Base-by-base conservation (phyloP, 2,888 invertebrate species). In the Poecilus cupreus region DNA sequence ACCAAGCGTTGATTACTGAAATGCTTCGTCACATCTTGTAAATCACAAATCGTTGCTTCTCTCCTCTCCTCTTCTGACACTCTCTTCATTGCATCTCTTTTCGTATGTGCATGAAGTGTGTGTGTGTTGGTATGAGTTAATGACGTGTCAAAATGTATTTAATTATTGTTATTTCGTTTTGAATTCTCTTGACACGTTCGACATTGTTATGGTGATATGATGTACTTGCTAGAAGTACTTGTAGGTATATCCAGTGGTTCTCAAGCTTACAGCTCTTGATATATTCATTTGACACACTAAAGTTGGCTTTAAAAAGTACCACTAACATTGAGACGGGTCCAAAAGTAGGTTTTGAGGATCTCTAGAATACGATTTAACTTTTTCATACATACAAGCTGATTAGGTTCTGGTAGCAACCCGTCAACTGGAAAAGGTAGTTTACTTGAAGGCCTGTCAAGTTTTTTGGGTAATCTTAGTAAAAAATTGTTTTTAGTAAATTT, bases 1-100 rank as follows among this genome's bases (percentile, higher is more conserved):
- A 80, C 60, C 68, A 72, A 43, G 54, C 70, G 72, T 80, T 80
- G 51, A 80, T 80, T 72, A 72, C 80, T 54, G 80, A 57, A 80
- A 51, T 37, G 57, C 72, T 72, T 72, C 72, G 70, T 80, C 80
- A 80, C 72, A 72, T 64, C 78, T 78, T 80, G 72, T 72, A 72
- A 57, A 80, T 80, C 80, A 80, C 54, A 10, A 70, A 37, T 70
- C 60, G 60, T 32, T 22, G 5, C 32, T 32, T 46, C 46, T 46
- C 46, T 46, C n/a, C 4, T 4, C 46, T 46, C 18, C 49, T 1
- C 8, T 10, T 16, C 0, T 37, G 64, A 68, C 64, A 68, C 18
- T 37, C 64, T 68, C 64, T 37, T 68, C 18, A 18, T 18, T 18
- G 51, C 13, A 18, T 37, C 32, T 37, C 64, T 37, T 18, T 6